Evolutionary conservation across 2,797 vertebrate species (phyloP).

Genomic region (Ctenopoma multispine): DNA sequence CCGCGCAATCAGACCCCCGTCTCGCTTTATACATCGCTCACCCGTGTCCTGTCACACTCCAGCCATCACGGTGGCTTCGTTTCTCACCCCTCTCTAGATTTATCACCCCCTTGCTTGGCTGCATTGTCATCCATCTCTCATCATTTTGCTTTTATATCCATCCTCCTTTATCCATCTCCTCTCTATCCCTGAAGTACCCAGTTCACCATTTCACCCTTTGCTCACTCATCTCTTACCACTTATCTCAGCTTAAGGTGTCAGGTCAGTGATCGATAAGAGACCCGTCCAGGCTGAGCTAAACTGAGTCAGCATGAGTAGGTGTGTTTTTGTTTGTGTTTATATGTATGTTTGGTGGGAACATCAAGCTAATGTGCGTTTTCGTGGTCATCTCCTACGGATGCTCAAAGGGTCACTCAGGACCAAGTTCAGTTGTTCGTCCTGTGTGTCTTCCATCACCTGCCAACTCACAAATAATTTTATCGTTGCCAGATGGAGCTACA

Average conservation of each 20-base stretch:
- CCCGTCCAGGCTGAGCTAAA: conserved; percentile 51
- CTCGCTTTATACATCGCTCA: conserved; percentile 33
- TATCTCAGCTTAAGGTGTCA: conserved; percentile 59
- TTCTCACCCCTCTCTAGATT: conserved; percentile 42
- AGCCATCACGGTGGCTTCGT: conserved; percentile 37
- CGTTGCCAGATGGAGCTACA: conserved; percentile 24
- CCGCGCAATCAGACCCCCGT: conserved; percentile 52
- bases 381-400: conserved; percentile 27
- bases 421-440: conserved; percentile 60
- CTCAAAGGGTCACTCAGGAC: conserved; percentile 40
- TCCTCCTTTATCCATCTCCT: conserved; percentile 30
- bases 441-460: conserved; percentile 70
- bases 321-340: neutral
- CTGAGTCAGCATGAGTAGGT: conserved; percentile 15
- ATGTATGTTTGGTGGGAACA: neutral
- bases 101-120: conserved; percentile 6
- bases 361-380: neutral
- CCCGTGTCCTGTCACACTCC: conserved; percentile 41
- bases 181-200: conserved; percentile 7
- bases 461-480: conserved; percentile 30
- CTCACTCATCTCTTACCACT: conserved; percentile 48
- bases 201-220: conserved; percentile 39
- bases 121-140: conserved; percentile 41
- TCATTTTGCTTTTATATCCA: conserved; percentile 31
- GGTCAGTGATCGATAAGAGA: conserved; percentile 66